A percentile compares a stretch with the other conserved stretches of the same genome.
phyloP scores from a whole-genome alignment of 2,113 vertebrate species.

The Notarius quadriscutis region DNA sequence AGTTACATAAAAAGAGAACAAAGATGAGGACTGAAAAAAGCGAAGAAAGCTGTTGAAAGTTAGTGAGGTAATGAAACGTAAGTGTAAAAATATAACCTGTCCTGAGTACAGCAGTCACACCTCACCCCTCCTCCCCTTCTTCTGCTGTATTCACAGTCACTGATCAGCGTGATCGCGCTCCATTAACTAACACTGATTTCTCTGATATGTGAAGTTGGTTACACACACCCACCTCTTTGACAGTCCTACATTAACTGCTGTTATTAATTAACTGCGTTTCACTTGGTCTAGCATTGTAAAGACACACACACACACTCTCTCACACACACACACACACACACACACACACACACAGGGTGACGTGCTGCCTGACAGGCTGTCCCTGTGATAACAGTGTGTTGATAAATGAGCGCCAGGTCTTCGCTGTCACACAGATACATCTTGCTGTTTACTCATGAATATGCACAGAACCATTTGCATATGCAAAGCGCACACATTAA shows the following conservation, averaged over 20 bases:
- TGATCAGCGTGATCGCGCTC: conserved; percentile 1
- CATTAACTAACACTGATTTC: conserved; percentile 48
- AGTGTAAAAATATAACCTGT: not conserved
- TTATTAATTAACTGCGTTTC: conserved; percentile 50
- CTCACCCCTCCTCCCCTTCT: not conserved
- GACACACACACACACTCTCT: not conserved
- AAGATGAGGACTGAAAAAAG: not conserved
- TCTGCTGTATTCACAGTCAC: not conserved
- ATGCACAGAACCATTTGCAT: conserved; percentile 50
- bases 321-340: not conserved
- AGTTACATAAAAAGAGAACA: not conserved
- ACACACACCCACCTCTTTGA: conserved; percentile 22
- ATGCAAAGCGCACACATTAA: conserved; percentile 37
- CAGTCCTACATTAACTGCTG: conserved; percentile 36
- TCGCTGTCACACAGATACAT: conserved; percentile 54
- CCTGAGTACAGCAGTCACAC: conserved; percentile 2
- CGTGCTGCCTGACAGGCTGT: conserved; percentile 17
- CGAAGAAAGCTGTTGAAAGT: not conserved
- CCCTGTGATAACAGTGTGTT: conserved; percentile 45
- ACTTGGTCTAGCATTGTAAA: conserved; percentile 36
- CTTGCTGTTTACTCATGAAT: conserved; percentile 55
- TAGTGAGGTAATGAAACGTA: not conserved
- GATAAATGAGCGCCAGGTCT: conserved; percentile 54
- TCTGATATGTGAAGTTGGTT: conserved; percentile 42
- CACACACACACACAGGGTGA: conserved; percentile 5